Conservation (phyloP, 2,888 invertebrate species). For the Heliconius hortense region DNA sequence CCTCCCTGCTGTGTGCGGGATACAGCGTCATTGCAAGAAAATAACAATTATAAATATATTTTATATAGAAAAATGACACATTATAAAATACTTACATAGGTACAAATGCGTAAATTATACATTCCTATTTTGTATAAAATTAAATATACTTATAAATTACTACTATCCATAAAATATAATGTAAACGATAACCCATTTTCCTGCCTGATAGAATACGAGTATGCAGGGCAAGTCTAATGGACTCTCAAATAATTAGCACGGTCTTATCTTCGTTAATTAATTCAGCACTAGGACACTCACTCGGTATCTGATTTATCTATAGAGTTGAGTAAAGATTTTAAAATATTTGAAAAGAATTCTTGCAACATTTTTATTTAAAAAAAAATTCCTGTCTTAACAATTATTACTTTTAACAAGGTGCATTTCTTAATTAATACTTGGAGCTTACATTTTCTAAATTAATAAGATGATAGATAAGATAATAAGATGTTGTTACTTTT, state of each 20-base stretch:
- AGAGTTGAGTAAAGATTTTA: conserved; percentile 29
- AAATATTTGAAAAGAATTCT: conserved; percentile 7
- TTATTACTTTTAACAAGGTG: not conserved
- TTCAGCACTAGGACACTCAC: conserved; percentile 50
- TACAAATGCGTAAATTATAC: too few species aligned
- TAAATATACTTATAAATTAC: not conserved
- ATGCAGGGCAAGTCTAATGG: conserved; percentile 30
- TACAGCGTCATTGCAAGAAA: too few species aligned
- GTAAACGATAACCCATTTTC: conserved; percentile 29
- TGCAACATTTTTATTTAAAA: not conserved
- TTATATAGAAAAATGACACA: not conserved
- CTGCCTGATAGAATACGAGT: conserved; percentile 16
- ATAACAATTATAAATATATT: too few species aligned
- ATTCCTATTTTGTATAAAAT: not conserved
- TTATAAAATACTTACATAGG: not conserved
- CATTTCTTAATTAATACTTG: conserved; percentile 4
- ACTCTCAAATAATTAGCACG: conserved; percentile 65
- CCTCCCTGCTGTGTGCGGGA: too few species aligned
- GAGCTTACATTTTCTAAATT: not conserved
- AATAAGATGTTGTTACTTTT: not conserved
- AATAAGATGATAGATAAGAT: too few species aligned
- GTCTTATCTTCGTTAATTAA: conserved; percentile 70
- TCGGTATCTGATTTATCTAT: conserved; percentile 42
- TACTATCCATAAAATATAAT: conserved; percentile 7
- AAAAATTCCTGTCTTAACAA: not conserved